Evolutionary conservation across 2,113 vertebrate genomes (phyloP).

Genomic region (Phylloscopus trochilus): DNA sequence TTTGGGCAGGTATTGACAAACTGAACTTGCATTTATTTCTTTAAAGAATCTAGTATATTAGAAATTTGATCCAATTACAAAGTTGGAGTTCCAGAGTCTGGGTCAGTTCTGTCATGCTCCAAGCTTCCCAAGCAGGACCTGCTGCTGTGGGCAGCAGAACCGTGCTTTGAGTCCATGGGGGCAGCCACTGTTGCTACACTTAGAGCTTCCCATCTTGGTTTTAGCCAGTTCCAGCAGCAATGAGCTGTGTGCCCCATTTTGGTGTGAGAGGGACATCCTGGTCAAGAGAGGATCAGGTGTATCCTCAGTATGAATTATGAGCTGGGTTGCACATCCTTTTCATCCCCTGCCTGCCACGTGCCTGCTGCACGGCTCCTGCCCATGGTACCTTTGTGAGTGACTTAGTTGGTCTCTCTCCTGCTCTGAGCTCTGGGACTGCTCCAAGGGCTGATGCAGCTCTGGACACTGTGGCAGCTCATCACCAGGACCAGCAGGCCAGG

Average conservation of each 20-base stretch:
- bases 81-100: neutral
- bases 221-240: neutral
- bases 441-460: neutral
- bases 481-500: neutral
- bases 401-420: neutral
- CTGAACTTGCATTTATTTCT: neutral
- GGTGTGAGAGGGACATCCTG: no score
- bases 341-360: rapidly evolving
- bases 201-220: neutral
- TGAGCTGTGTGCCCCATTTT: neutral
- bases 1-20: neutral
- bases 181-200: neutral
- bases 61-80: neutral
- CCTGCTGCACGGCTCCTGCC: neutral
- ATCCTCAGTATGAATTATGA: neutral
- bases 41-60: neutral
- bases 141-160: neutral
- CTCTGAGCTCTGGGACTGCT: neutral
- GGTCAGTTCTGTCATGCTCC: neutral
- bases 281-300: neutral
- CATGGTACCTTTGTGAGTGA: rapidly evolving
- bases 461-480: rapidly evolving
- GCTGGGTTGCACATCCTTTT: neutral
- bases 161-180: rapidly evolving
- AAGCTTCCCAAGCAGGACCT: neutral